Percentiles rank a stretch among this genome's conserved stretches.
phyloP scores from a whole-genome alignment of 2,888 invertebrate species.

The Drosophila mimetica region DNA sequence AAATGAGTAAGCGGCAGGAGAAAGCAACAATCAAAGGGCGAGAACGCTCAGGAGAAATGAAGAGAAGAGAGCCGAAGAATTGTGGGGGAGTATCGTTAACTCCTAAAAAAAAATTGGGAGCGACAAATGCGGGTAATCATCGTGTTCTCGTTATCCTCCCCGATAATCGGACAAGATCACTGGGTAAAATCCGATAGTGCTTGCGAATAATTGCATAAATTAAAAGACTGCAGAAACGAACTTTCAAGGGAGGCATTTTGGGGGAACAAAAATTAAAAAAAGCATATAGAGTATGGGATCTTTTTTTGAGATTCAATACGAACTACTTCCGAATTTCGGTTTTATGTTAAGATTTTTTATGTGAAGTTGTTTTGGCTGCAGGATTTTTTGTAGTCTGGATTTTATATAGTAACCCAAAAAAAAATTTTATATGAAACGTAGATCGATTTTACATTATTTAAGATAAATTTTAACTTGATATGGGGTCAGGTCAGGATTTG shows the following conservation, averaged over 20 bases:
- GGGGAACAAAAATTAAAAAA: neutral
- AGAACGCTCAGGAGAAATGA: neutral
- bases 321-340: too few relatives aligned
- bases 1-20: constrained; percentile 71
- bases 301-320: too few relatives aligned
- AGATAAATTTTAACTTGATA: too few relatives aligned
- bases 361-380: too few relatives aligned
- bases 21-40: constrained; percentile 49
- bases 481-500: too few relatives aligned
- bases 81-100: constrained; percentile 3
- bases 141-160: neutral
- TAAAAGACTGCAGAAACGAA: constrained; percentile 35
- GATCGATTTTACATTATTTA: too few relatives aligned
- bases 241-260: neutral
- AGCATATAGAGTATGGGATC: neutral
- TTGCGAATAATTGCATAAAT: constrained; percentile 1
- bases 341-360: too few relatives aligned
- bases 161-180: neutral
- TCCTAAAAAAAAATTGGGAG: neutral
- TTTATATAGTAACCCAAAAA: too few relatives aligned
- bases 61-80: constrained; percentile 5
- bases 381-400: too few relatives aligned
- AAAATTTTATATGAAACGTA: too few relatives aligned
- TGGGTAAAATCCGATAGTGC: neutral
- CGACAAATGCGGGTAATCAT: constrained; percentile 8